Evolutionary conservation across 1,140 invertebrate species (phyloP).

Genomic region (Aphelenchoides fujianensis): DNA sequence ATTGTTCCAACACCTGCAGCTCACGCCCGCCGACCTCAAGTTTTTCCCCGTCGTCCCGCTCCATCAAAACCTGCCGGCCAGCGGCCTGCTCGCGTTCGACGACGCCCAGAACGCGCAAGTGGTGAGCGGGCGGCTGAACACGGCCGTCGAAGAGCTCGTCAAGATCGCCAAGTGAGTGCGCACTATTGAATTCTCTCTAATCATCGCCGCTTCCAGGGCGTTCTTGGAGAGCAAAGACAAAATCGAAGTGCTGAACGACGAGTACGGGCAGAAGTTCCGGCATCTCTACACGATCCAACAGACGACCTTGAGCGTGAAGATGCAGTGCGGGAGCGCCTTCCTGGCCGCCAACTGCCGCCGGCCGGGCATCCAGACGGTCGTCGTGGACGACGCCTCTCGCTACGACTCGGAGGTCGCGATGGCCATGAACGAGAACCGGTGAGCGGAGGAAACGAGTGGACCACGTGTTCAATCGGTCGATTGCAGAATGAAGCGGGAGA

Average conservation of each 20-base stretch:
- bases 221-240: slow-evolving; percentile 37
- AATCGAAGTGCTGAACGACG: slow-evolving; percentile 28
- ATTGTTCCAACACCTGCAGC: slow-evolving; percentile 1
- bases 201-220: slow-evolving; percentile 26
- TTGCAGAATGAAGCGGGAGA: slow-evolving; percentile 29
- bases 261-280: slow-evolving; percentile 34
- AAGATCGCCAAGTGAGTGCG: slow-evolving; percentile 29
- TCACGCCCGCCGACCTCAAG: not conserved
- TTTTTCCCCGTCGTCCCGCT: slow-evolving; percentile 33
- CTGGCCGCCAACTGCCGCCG: slow-evolving; percentile 25
- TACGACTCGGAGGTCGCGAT: slow-evolving; percentile 32
- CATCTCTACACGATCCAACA: slow-evolving; percentile 24
- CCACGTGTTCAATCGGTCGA: no score
- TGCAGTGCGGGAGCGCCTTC: slow-evolving; percentile 37
- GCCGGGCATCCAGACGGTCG: slow-evolving; percentile 14
- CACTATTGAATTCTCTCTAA: slow-evolving; percentile 11
- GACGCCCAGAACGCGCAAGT: slow-evolving; percentile 15
- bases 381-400: slow-evolving; percentile 24
- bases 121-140: slow-evolving; percentile 22
- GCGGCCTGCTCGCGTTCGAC: slow-evolving; percentile 7
- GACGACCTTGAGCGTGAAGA: slow-evolving; percentile 20
- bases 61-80: slow-evolving; percentile 28
- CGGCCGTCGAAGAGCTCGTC: slow-evolving; percentile 33
- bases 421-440: slow-evolving; percentile 44
- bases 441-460: no score